phyloP scores from a whole-genome alignment of 2,888 invertebrate species.

The Stegophylla sp. region DNA sequence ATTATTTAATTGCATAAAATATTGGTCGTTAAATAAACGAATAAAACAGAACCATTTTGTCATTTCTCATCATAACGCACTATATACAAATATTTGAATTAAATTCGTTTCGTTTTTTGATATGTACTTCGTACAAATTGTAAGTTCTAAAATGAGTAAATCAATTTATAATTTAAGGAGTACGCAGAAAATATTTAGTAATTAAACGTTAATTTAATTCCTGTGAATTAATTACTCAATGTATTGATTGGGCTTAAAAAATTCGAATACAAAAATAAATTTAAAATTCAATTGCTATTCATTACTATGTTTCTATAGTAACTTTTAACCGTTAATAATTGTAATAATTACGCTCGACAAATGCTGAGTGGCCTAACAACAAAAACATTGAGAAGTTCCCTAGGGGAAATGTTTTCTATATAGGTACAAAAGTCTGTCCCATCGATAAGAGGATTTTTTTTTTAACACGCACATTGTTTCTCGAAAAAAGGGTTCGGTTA shows the following conservation, averaged over 20 bases:
- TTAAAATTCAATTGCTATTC: not conserved
- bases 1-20: no score
- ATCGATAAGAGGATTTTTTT: slow-evolving; percentile 18
- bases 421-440: not conserved
- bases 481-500: slow-evolving; percentile 24
- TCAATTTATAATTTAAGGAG: no score
- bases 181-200: no score
- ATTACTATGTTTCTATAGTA: not conserved
- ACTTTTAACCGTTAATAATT: slow-evolving; percentile 44
- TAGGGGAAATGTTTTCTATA: not conserved
- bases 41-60: no score
- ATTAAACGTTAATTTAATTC: no score
- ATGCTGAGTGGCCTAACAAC: slow-evolving; percentile 12
- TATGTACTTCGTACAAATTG: no score
- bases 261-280: not conserved
- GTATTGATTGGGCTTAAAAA: not conserved
- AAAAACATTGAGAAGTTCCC: slow-evolving; percentile 23
- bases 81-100: no score
- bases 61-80: no score
- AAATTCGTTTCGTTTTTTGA: no score
- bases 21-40: no score
- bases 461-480: slow-evolving; percentile 32
- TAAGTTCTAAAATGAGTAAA: no score
- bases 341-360: slow-evolving; percentile 16
- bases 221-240: not conserved